Evolutionary conservation across 2,797 vertebrate species (phyloP).

Genomic region (Chelmon rostratus): DNA sequence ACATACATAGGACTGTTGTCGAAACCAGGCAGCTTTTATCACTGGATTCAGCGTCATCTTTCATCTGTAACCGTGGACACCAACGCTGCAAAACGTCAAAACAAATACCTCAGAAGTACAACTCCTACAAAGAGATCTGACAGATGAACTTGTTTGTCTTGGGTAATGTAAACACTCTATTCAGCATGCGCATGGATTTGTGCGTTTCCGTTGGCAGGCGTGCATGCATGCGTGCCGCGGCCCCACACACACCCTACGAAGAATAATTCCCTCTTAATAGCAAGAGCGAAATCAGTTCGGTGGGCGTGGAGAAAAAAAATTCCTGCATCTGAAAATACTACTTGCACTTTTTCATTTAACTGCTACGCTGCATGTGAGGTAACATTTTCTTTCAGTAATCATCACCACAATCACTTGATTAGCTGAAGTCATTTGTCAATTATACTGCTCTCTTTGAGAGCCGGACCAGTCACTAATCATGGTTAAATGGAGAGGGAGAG

Average conservation of each 20-base stretch:
- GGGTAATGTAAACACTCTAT: slow-evolving; percentile 45
- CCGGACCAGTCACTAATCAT: slow-evolving; percentile 60
- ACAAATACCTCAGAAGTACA: slow-evolving; percentile 58
- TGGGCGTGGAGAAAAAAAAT: neutral
- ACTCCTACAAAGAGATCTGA: slow-evolving; percentile 45
- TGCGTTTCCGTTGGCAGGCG: neutral
- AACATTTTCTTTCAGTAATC: slow-evolving; percentile 44
- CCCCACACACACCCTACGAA: neutral
- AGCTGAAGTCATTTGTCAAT: slow-evolving; percentile 72
- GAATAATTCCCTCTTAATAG: neutral
- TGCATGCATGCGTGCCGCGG: neutral
- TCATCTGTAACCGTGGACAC: slow-evolving; percentile 61
- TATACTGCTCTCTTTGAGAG: slow-evolving; percentile 60
- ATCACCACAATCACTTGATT: slow-evolving; percentile 72
- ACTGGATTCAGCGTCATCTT: slow-evolving; percentile 53
- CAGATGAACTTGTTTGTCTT: slow-evolving; percentile 48
- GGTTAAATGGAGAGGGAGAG: slow-evolving; percentile 61
- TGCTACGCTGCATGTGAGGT: slow-evolving; percentile 7
- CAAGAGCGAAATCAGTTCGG: slow-evolving; percentile 13
- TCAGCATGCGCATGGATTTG: neutral
- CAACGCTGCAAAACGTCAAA: slow-evolving; percentile 53
- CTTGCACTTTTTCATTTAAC: slow-evolving; percentile 32
- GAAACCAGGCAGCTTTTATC: slow-evolving; percentile 66
- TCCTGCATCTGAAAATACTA: slow-evolving; percentile 1
- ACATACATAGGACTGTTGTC: slow-evolving; percentile 52